Conservation (phyloP, 2,888 invertebrate species). For the Griposia aprilina region DNA sequence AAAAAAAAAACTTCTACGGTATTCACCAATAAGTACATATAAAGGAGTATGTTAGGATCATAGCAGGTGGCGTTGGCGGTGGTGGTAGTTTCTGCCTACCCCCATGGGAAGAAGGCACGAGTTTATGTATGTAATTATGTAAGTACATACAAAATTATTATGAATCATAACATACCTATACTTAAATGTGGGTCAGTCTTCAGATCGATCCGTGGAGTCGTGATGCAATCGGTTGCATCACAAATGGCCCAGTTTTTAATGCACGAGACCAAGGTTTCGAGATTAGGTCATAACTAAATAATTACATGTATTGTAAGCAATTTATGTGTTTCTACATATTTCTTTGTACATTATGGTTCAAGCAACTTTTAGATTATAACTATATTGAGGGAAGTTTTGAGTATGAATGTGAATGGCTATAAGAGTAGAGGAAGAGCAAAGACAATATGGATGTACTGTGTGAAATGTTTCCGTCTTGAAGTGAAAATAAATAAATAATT, state of each 20-base stretch:
- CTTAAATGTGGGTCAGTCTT: conserved; percentile 65
- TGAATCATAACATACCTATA: conserved; percentile 28
- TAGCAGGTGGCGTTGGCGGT: too few species aligned
- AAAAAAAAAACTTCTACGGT: not conserved
- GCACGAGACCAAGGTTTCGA: conserved; percentile 76
- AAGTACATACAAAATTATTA: conserved; percentile 7
- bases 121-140: too few species aligned
- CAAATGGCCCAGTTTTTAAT: conserved; percentile 69
- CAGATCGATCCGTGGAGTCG: conserved; percentile 51
- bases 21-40: not conserved
- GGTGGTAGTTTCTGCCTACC: too few species aligned
- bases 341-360: conserved; percentile 53
- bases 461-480: too few species aligned
- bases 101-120: too few species aligned
- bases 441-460: too few species aligned
- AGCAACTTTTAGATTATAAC: too few species aligned
- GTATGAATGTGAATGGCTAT: too few species aligned
- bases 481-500: too few species aligned
- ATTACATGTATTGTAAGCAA: conserved; percentile 63
- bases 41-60: too few species aligned
- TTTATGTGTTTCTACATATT: conserved; percentile 53
- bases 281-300: conserved; percentile 75
- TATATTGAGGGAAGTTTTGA: too few species aligned
- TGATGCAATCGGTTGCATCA: conserved; percentile 71
- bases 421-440: too few species aligned